phyloP scores from a whole-genome alignment of 2,113 vertebrate genomes.

The Uropsilus gracilis region DNA sequence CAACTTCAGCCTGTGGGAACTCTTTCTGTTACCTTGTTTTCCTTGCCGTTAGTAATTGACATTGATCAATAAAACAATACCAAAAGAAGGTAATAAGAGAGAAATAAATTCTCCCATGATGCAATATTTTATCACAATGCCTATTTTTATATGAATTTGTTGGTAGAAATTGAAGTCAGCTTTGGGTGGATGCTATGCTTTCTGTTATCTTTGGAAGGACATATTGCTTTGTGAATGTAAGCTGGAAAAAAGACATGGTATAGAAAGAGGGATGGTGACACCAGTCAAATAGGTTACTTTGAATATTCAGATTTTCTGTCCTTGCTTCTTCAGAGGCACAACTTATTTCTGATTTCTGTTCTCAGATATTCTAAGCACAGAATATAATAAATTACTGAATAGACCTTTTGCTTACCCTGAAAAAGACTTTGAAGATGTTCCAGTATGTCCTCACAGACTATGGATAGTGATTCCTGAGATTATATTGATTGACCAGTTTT shows the following conservation, averaged over 20 bases:
- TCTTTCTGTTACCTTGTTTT: background rate
- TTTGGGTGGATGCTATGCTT: background rate
- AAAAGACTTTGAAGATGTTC: background rate
- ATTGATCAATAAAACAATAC: background rate
- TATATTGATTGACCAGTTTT: background rate
- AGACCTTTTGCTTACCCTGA: background rate
- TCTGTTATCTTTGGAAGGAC: background rate
- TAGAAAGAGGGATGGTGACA: fast-evolving
- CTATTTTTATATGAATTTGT: background rate
- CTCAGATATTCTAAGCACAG: background rate
- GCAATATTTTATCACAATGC: background rate
- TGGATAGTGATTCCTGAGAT: constrained; percentile 3
- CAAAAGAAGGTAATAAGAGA: background rate
- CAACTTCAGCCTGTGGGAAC: background rate
- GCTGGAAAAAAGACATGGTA: background rate
- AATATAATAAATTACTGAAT: background rate
- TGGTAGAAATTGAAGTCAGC: background rate
- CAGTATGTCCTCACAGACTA: background rate
- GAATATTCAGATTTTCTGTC: background rate
- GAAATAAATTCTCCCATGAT: background rate
- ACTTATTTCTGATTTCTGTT: background rate
- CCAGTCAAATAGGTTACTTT: background rate
- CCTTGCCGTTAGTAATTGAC: background rate
- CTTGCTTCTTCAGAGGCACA: fast-evolving
- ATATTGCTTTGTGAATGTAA: background rate